Percentiles rank a stretch among this genome's conserved stretches.
These are phyloP conservation scores for Leucozona laternaria DNA, from an alignment of 2,888 invertebrate genomes.

Conservation along the genomic window DNA sequence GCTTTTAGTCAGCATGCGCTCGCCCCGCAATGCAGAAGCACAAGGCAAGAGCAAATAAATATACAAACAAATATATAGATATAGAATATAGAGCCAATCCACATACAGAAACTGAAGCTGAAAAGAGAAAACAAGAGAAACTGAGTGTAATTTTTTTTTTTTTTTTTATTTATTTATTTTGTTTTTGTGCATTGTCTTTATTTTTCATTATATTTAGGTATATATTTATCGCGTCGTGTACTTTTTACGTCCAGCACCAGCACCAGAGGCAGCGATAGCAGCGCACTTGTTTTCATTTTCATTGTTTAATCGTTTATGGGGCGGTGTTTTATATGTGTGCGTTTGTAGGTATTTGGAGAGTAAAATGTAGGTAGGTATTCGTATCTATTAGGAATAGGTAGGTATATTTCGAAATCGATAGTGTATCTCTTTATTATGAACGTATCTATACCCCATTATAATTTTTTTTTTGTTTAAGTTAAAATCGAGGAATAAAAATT, in stretches of 20 bases:
- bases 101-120: neutral
- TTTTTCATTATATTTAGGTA: slow-evolving; percentile 11
- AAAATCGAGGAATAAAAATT: neutral
- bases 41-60: slow-evolving; percentile 77
- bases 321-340: neutral
- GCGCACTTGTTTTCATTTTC: slow-evolving; percentile 67
- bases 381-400: neutral
- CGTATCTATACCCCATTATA: neutral
- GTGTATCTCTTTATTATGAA: slow-evolving; percentile 4
- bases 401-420: slow-evolving; percentile 28
- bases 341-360: slow-evolving; percentile 5
- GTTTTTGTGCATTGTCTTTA: slow-evolving; percentile 55
- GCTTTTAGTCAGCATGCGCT: slow-evolving; percentile 88
- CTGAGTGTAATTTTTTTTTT: slow-evolving; percentile 29
- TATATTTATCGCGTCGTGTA: slow-evolving; percentile 35
- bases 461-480: neutral
- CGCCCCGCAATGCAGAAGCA: slow-evolving; percentile 88
- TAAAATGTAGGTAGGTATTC: slow-evolving; percentile 2
- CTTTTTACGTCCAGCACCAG: slow-evolving; percentile 30
- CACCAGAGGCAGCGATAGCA: slow-evolving; percentile 37
- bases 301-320: slow-evolving; percentile 37
- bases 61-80: neutral
- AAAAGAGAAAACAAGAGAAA: slow-evolving; percentile 51
- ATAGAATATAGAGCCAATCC: neutral
- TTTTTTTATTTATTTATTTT: slow-evolving; percentile 30